Conservation (phyloP, 2,888 invertebrate genomes). For the Nezara viridula region DNA sequence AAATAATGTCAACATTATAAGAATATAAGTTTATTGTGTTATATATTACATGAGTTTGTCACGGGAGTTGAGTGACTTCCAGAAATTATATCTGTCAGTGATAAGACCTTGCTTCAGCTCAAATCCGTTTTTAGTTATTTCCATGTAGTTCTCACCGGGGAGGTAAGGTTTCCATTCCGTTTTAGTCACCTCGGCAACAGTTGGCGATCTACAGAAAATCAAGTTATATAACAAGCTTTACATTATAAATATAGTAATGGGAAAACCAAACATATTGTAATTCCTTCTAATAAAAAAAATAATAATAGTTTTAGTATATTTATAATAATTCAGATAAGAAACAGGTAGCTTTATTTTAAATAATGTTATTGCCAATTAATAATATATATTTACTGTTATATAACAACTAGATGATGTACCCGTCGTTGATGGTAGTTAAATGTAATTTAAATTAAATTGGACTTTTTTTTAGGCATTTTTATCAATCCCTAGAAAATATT, state of each 20-base stretch:
- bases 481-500: too few species aligned
- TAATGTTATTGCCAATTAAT: too few species aligned
- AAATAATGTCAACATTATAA: background rate
- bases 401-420: too few species aligned
- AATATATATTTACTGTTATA: too few species aligned
- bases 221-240: background rate
- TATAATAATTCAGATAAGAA: too few species aligned
- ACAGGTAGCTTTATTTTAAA: too few species aligned
- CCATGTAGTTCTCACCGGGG: slow-evolving; percentile 44
- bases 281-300: too few species aligned
- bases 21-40: background rate
- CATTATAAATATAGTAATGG: background rate
- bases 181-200: background rate
- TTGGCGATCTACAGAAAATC: background rate
- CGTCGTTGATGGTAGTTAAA: too few species aligned
- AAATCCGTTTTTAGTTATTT: slow-evolving; percentile 16
- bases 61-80: slow-evolving; percentile 42
- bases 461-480: too few species aligned
- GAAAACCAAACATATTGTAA: too few species aligned
- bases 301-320: too few species aligned
- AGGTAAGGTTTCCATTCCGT: slow-evolving; percentile 50
- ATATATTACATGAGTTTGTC: slow-evolving; percentile 47
- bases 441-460: too few species aligned
- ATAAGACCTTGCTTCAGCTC: slow-evolving; percentile 47
- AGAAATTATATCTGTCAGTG: slow-evolving; percentile 51